These are phyloP conservation scores for Dascyllus trimaculatus DNA, from an alignment of 2,113 vertebrate genomes.

Conservation along the genomic window DNA sequence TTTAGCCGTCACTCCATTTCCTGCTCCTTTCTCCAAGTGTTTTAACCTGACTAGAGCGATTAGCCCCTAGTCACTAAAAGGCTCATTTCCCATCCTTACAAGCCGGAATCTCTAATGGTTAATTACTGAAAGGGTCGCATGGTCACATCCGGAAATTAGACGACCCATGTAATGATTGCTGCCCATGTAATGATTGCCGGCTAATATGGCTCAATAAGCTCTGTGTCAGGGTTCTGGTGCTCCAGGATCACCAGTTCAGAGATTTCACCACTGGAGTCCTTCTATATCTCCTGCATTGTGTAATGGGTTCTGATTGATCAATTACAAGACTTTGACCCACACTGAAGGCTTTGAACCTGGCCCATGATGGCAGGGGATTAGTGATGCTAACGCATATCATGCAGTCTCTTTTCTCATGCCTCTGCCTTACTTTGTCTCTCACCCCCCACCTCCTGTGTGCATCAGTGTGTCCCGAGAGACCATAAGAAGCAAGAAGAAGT, in stretches of 20 bases:
- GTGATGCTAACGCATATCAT: slow-evolving; percentile 40
- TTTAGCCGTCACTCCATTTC: slow-evolving; percentile 3
- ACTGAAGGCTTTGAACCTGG: slow-evolving; percentile 41
- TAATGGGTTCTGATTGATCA: slow-evolving; percentile 69
- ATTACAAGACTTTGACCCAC: slow-evolving; percentile 65
- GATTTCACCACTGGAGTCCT: slow-evolving; percentile 25
- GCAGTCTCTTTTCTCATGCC: slow-evolving; percentile 25
- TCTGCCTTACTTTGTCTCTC: slow-evolving; percentile 10
- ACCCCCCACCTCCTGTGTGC: slow-evolving; percentile 41
- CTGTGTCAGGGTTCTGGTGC: slow-evolving; percentile 57
- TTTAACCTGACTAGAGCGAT: slow-evolving; percentile 22
- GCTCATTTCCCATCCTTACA: slow-evolving; percentile 42
- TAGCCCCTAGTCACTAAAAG: slow-evolving; percentile 33
- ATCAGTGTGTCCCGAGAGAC: slow-evolving; percentile 93
- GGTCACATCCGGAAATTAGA: slow-evolving; percentile 56
- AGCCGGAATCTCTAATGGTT: slow-evolving; percentile 36
- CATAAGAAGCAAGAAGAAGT: slow-evolving; percentile 92
- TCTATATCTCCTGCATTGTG: slow-evolving; percentile 40
- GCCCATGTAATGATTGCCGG: slow-evolving; percentile 44
- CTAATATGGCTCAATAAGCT: slow-evolving; percentile 53
- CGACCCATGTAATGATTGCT: slow-evolving; percentile 36
- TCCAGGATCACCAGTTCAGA: slow-evolving; percentile 53
- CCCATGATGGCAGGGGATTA: slow-evolving; percentile 38
- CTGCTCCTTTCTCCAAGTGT: background rate
- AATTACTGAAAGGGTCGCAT: slow-evolving; percentile 52